Evolutionary conservation across 2,888 invertebrate genomes (phyloP).

Genomic region (Spodoptera picta): DNA sequence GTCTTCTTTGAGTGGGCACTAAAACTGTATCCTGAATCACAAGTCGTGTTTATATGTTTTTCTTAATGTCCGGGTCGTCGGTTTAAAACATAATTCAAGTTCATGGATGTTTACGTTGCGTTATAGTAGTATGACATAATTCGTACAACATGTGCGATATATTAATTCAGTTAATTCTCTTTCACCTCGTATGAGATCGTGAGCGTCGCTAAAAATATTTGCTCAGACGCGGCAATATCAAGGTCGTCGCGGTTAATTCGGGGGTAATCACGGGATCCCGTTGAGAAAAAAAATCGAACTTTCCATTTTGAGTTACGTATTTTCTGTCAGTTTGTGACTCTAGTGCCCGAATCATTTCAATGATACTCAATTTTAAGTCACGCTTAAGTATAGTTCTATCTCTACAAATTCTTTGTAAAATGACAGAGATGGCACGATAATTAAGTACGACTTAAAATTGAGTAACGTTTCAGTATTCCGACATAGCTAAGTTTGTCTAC

Average conservation of each 20-base stretch:
- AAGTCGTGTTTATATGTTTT: conserved; percentile 18
- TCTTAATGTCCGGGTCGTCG: conserved; percentile 27
- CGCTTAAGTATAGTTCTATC: no score
- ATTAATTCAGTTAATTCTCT: conserved; percentile 79
- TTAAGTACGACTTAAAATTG: no score
- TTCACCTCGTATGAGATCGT: conserved; percentile 74
- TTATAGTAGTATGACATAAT: conserved; percentile 74
- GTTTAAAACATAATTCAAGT: conserved; percentile 56
- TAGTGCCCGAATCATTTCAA: no score
- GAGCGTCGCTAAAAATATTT: conserved; percentile 82
- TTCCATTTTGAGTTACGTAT: conserved; percentile 20
- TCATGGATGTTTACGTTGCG: conserved; percentile 67
- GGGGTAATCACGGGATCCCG: conserved; percentile 58
- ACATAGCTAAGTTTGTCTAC: no score
- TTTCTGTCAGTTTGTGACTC: not conserved
- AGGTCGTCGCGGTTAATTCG: conserved; percentile 72
- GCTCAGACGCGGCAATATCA: conserved; percentile 80
- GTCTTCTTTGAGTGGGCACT: not conserved
- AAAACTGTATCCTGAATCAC: not conserved
- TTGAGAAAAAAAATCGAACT: conserved; percentile 9
- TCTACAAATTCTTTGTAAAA: no score
- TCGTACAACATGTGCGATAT: conserved; percentile 66
- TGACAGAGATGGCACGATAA: no score
- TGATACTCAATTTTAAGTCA: no score
- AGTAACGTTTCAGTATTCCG: no score